Conservation (phyloP, 2,888 invertebrate genomes). For the Ochropleura leucogaster region DNA sequence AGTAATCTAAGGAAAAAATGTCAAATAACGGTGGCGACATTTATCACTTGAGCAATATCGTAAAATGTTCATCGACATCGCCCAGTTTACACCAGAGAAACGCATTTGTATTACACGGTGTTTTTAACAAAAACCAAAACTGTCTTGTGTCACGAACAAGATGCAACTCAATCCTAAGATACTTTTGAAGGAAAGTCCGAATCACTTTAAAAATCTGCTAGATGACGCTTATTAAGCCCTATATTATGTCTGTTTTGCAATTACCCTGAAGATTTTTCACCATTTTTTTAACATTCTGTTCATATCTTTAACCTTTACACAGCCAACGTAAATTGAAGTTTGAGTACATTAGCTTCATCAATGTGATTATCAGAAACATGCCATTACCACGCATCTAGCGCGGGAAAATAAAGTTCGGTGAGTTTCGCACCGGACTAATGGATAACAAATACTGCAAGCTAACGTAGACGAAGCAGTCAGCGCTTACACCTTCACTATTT, state of each 20-base stretch:
- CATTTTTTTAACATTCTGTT: not conserved
- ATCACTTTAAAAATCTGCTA: not conserved
- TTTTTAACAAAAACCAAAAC: not conserved
- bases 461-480: not conserved
- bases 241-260: not conserved
- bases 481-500: not conserved
- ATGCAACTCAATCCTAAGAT: not conserved
- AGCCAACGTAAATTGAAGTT: not conserved
- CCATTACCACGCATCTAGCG: no score
- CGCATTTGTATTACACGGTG: not conserved
- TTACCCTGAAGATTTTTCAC: not conserved
- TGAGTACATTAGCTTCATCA: not conserved
- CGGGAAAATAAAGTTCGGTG: not conserved
- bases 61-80: conserved; percentile 10
- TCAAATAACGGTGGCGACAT: conserved; percentile 18
- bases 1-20: conserved; percentile 1
- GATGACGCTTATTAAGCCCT: not conserved
- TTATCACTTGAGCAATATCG: conserved; percentile 24
- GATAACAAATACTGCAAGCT: not conserved
- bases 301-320: not conserved
- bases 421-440: not conserved
- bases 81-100: conserved; percentile 17
- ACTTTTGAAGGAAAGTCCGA: not conserved
- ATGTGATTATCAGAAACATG: not conserved
- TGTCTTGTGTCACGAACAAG: not conserved